phyloP scores from a whole-genome alignment of 1,140 invertebrate genomes.

The Drosophila serrata region DNA sequence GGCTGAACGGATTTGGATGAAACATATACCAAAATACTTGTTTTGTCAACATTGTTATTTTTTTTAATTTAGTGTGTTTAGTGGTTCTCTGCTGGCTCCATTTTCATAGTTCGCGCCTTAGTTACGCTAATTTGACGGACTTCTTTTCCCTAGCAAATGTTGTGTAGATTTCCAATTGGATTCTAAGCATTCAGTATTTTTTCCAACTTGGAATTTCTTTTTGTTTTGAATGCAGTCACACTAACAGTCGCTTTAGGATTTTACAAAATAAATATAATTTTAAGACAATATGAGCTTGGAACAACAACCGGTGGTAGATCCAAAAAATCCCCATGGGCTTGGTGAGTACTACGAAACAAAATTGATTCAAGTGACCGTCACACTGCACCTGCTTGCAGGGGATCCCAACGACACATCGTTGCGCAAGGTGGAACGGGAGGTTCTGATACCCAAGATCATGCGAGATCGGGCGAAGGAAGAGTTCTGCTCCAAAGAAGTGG shows the following conservation, averaged over 20 bases:
- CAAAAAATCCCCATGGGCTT: slow-evolving; percentile 76
- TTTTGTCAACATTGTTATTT: no score
- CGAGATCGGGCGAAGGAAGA: slow-evolving; percentile 91
- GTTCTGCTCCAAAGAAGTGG: slow-evolving; percentile 91
- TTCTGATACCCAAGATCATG: slow-evolving; percentile 94
- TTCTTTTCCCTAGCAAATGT: no score
- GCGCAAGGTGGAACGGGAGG: slow-evolving; percentile 93
- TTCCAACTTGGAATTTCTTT: not conserved
- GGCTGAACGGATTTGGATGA: no score
- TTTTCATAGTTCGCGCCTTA: no score
- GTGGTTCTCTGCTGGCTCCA: no score
- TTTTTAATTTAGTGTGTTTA: no score
- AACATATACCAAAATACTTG: no score
- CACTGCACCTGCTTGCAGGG: slow-evolving; percentile 86
- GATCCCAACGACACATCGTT: slow-evolving; percentile 93
- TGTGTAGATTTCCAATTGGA: not conserved
- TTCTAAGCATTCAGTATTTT: not conserved
- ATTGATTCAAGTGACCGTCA: not conserved
- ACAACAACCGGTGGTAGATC: slow-evolving; percentile 50
- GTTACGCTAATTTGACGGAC: no score
- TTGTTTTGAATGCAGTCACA: slow-evolving; percentile 12
- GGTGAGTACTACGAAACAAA: slow-evolving; percentile 35
- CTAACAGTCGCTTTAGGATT: slow-evolving; percentile 37
- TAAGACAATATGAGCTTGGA: slow-evolving; percentile 53
- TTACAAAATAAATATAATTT: slow-evolving; percentile 39